phyloP scores from a whole-genome alignment of 2,113 vertebrate species.

The Scytalopus superciliaris region DNA sequence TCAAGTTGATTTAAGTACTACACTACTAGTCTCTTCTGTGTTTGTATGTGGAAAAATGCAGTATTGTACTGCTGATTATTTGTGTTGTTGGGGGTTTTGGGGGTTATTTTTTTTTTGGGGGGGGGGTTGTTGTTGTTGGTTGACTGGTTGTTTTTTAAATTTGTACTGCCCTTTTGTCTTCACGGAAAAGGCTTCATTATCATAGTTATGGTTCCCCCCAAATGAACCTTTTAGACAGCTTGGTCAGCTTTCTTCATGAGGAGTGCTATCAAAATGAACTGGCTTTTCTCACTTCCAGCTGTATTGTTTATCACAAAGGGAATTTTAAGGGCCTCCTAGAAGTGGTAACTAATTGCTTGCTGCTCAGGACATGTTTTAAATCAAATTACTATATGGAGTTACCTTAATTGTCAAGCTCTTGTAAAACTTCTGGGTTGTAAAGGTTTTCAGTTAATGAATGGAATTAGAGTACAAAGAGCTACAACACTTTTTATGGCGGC shows the following conservation, averaged over 20 bases:
- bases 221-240: neutral
- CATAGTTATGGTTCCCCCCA: neutral
- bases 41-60: neutral
- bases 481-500: neutral
- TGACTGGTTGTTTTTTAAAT: neutral
- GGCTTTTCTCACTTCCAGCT: neutral
- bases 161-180: neutral
- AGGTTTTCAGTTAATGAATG: conserved; percentile 21
- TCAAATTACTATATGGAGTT: conserved; percentile 36
- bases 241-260: neutral
- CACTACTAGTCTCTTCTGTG: neutral
- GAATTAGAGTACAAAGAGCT: conserved; percentile 26
- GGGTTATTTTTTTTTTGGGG: neutral
- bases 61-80: neutral
- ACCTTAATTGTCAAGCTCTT: conserved; percentile 38
- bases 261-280: neutral
- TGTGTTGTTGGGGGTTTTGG: neutral
- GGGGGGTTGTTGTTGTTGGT: too few relatives aligned
- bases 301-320: neutral
- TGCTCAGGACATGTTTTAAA: conserved; percentile 40
- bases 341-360: conserved; percentile 47
- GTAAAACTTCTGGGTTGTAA: conserved; percentile 11
- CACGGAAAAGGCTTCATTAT: neutral
- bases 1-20: neutral
- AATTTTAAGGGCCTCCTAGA: conserved; percentile 3